These are phyloP conservation scores for Pilophorus perplexus DNA, from an alignment of 2,888 invertebrate genomes.

Conservation along the genomic window DNA sequence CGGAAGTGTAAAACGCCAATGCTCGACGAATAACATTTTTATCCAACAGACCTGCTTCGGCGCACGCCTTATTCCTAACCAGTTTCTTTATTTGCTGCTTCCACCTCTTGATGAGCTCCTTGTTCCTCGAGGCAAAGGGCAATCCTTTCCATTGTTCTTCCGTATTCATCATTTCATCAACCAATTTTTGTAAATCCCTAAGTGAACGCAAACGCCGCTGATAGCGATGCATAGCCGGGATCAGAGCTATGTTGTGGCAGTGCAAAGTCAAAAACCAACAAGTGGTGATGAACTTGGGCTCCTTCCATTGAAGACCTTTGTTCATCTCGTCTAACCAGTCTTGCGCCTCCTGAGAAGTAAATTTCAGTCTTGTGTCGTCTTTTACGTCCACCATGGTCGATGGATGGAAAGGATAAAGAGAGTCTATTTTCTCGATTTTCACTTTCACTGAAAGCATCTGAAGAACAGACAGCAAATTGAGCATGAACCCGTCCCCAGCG, in stretches of 20 bases:
- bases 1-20: slow-evolving; percentile 82
- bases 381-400: slow-evolving; percentile 68
- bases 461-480: slow-evolving; percentile 86
- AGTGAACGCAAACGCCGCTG: slow-evolving; percentile 71
- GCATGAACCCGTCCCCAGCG: slow-evolving; percentile 92
- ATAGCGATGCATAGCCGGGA: slow-evolving; percentile 85
- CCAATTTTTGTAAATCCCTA: slow-evolving; percentile 80
- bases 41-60: slow-evolving; percentile 86
- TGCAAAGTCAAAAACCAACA: slow-evolving; percentile 96
- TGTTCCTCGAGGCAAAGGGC: slow-evolving; percentile 72
- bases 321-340: slow-evolving; percentile 68
- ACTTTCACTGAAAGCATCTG: slow-evolving; percentile 88
- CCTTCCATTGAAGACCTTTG: slow-evolving; percentile 59
- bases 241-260: slow-evolving; percentile 86
- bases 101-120: slow-evolving; percentile 81
- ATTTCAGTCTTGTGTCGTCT: slow-evolving; percentile 75
- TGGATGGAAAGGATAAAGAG: slow-evolving; percentile 83
- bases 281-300: slow-evolving; percentile 89
- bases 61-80: slow-evolving; percentile 73
- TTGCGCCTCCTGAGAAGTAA: slow-evolving; percentile 75
- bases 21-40: slow-evolving; percentile 76
- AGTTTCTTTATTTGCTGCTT: slow-evolving; percentile 72
- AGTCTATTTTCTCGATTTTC: slow-evolving; percentile 84
- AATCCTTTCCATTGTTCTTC: slow-evolving; percentile 80
- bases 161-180: slow-evolving; percentile 74